phyloP scores from a whole-genome alignment of 2,113 vertebrate genomes.

The Pungitius pungitius region DNA sequence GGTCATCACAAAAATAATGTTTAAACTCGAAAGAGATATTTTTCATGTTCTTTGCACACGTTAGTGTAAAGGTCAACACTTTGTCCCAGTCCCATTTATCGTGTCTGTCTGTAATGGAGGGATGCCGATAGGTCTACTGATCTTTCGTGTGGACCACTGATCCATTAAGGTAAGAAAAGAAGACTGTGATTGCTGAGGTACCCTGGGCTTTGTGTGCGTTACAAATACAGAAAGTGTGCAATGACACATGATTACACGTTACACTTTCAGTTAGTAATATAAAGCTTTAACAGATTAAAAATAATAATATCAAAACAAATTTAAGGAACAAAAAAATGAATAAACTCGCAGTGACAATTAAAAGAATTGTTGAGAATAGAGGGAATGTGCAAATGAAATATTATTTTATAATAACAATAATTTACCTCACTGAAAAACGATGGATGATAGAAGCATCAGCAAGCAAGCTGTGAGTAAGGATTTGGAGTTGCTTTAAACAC shows the following conservation, averaged over 20 bases:
- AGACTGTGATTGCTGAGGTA: not conserved
- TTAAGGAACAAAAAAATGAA: not conserved
- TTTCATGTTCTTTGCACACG: slow-evolving; percentile 36
- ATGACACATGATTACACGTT: not conserved
- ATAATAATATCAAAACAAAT: not conserved
- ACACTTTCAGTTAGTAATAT: not conserved
- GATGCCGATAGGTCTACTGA: not conserved
- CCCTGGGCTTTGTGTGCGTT: not conserved
- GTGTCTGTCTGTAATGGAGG: slow-evolving; percentile 8
- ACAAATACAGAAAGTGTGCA: not conserved
- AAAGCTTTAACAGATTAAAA: not conserved
- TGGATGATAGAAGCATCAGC: too few relatives aligned
- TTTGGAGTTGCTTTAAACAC: too few relatives aligned
- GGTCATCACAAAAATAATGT: slow-evolving; percentile 41
- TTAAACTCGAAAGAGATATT: slow-evolving; percentile 16
- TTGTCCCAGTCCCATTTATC: slow-evolving; percentile 37
- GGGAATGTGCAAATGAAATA: not conserved
- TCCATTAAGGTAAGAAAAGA: not conserved
- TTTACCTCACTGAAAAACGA: too few relatives aligned
- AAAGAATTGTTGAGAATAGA: not conserved
- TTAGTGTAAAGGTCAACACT: slow-evolving; percentile 37
- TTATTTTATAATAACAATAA: too few relatives aligned
- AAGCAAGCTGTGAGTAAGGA: too few relatives aligned
- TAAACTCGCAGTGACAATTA: not conserved
- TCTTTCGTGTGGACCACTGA: slow-evolving; percentile 8